Conservation (phyloP, 2,888 invertebrate genomes). For the Drosophila histrio region DNA sequence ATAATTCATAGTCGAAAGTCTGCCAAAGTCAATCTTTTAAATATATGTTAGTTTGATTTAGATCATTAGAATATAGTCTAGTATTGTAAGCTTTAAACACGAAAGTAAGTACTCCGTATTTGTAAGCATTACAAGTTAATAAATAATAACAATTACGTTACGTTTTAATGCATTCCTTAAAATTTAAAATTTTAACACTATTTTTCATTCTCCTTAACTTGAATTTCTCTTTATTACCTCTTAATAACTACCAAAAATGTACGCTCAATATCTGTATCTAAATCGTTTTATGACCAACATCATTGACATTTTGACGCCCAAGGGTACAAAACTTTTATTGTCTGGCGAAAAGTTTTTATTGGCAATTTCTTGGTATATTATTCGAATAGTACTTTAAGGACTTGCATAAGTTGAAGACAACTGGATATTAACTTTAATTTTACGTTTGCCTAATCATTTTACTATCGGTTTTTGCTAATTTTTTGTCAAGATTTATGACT, state of each 20-base stretch:
- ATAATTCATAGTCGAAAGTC: no score
- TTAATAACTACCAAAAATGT: conserved; percentile 19
- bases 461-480: background rate
- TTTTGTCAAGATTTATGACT: conserved; percentile 50
- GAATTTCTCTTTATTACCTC: background rate
- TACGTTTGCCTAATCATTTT: conserved; percentile 21
- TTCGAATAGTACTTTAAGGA: conserved; percentile 14
- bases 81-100: no score
- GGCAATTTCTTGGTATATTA: conserved; percentile 17
- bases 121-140: no score
- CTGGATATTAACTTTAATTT: background rate
- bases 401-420: background rate
- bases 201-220: no score
- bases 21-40: no score
- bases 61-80: no score
- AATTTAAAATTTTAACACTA: no score
- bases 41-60: no score
- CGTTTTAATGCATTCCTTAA: no score
- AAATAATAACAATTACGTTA: no score
- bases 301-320: conserved; percentile 57
- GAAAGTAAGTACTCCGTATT: no score
- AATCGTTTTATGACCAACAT: conserved; percentile 62
- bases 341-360: conserved; percentile 40
- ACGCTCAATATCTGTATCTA: conserved; percentile 61
- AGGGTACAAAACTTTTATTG: conserved; percentile 46